Conservation (phyloP, 1,140 invertebrate species). For the Plodia interpunctella region DNA sequence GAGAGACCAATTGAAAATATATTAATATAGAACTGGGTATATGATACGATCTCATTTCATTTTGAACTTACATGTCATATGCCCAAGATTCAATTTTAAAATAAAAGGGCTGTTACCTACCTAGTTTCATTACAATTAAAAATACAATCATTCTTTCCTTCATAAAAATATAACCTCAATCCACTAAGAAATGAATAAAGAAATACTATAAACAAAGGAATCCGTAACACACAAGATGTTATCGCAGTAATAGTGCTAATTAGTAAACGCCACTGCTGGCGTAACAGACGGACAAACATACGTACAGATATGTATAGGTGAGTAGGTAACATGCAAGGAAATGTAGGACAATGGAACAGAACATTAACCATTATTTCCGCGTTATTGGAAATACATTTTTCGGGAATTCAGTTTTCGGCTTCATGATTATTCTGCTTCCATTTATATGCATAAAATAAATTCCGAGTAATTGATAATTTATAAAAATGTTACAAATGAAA, state of each 20-base stretch:
- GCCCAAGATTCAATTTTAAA: too few species aligned
- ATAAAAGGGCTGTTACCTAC: too few species aligned
- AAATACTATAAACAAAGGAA: constrained; percentile 1
- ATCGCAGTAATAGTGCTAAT: constrained; percentile 1
- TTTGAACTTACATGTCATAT: too few species aligned
- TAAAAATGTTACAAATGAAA: too few species aligned
- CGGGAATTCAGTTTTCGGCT: not conserved
- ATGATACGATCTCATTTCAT: too few species aligned
- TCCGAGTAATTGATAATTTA: too few species aligned
- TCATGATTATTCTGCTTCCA: not conserved
- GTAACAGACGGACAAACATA: constrained; percentile 3
- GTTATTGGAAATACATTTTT: not conserved
- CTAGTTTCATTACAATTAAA: too few species aligned
- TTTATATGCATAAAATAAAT: too few species aligned
- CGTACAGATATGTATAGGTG: not conserved
- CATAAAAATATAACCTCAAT: too few species aligned
- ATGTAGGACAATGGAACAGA: not conserved
- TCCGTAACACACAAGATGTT: not conserved
- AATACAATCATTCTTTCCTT: too few species aligned
- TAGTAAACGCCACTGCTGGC: constrained; percentile 1
- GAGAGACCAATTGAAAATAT: too few species aligned
- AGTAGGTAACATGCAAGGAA: not conserved
- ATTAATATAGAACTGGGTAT: too few species aligned
- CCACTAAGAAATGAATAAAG: not conserved
- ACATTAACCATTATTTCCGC: not conserved